Percentiles rank a stretch among this genome's conserved stretches.
Conservation (phyloP, 2,888 invertebrate species). For the Electrophaes corylata region DNA sequence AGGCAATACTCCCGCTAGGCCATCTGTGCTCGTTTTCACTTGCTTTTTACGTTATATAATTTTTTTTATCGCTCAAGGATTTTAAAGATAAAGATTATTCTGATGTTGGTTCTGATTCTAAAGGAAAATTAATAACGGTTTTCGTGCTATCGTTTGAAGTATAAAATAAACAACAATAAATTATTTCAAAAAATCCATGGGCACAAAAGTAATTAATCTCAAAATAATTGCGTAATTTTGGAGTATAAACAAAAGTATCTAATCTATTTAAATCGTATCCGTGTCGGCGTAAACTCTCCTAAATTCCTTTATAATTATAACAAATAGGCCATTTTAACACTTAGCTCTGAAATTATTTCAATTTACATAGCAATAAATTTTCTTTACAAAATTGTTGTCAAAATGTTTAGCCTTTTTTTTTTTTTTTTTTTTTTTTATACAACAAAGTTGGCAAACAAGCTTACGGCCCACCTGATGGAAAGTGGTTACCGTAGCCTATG, state of each 20-base stretch:
- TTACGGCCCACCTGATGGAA: no score
- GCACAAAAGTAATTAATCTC: slow-evolving; percentile 8
- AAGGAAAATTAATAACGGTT: no score
- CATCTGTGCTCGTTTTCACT: no score
- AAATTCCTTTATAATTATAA: slow-evolving; percentile 41
- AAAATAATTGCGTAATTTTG: slow-evolving; percentile 21
- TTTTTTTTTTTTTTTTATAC: no score
- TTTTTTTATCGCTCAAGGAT: no score
- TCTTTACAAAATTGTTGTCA: slow-evolving; percentile 25
- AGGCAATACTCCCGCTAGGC: no score
- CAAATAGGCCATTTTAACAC: slow-evolving; percentile 38
- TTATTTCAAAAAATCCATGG: not conserved
- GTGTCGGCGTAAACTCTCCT: slow-evolving; percentile 23
- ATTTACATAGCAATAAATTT: slow-evolving; percentile 38
- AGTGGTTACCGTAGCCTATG: no score
- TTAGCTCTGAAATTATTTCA: slow-evolving; percentile 31
- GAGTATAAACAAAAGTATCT: slow-evolving; percentile 31
- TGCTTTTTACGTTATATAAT: no score
- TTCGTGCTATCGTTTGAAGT: not conserved
- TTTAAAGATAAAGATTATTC: no score
- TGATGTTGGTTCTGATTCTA: not conserved
- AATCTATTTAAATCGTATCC: slow-evolving; percentile 39
- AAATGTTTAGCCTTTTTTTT: slow-evolving; percentile 22
- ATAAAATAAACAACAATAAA: not conserved
- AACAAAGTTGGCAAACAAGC: no score